Conservation (phyloP, 2,888 invertebrate species). For the Watsonalla binaria region DNA sequence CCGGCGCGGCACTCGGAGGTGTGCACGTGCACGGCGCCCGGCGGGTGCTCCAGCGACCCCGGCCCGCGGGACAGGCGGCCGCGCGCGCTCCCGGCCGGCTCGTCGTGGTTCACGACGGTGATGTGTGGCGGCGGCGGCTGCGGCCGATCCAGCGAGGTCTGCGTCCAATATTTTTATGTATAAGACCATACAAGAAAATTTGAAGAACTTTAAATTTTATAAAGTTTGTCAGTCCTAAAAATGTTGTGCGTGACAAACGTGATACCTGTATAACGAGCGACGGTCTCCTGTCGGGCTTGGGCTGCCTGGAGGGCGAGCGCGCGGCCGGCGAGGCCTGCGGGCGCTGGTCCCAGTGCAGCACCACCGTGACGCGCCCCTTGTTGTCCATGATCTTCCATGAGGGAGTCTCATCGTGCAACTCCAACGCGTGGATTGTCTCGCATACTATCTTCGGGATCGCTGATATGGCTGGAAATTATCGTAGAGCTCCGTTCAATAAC, state of each 20-base stretch:
- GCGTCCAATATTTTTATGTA: conserved; percentile 26
- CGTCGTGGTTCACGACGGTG: conserved; percentile 96
- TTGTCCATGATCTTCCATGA: conserved; percentile 99
- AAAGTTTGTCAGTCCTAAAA: not conserved
- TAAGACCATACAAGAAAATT: too few relatives aligned
- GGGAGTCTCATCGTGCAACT: conserved; percentile 97
- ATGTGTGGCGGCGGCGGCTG: conserved; percentile 89
- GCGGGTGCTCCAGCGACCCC: conserved; percentile 74
- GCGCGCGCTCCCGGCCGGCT: conserved; percentile 80
- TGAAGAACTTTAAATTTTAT: too few relatives aligned
- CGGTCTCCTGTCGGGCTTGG: conserved; percentile 80
- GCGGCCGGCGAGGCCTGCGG: conserved; percentile 82
- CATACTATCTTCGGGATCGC: conserved; percentile 98
- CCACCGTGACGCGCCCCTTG: conserved; percentile 97
- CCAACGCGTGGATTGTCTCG: conserved; percentile 97
- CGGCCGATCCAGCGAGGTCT: conserved; percentile 86
- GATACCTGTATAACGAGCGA: conserved; percentile 79
- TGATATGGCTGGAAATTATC: conserved; percentile 87
- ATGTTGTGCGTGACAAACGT: not conserved
- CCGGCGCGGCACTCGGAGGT: conserved; percentile 96
- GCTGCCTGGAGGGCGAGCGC: conserved; percentile 70
- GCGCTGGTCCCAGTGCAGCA: conserved; percentile 97
- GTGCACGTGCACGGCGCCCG: conserved; percentile 80
- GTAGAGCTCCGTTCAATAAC: not conserved
- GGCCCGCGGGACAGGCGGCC: conserved; percentile 85